Percentiles rank a stretch among this genome's conserved stretches.
Conservation (phyloP, 2,113 vertebrate species). For the Falco punctatus region DNA sequence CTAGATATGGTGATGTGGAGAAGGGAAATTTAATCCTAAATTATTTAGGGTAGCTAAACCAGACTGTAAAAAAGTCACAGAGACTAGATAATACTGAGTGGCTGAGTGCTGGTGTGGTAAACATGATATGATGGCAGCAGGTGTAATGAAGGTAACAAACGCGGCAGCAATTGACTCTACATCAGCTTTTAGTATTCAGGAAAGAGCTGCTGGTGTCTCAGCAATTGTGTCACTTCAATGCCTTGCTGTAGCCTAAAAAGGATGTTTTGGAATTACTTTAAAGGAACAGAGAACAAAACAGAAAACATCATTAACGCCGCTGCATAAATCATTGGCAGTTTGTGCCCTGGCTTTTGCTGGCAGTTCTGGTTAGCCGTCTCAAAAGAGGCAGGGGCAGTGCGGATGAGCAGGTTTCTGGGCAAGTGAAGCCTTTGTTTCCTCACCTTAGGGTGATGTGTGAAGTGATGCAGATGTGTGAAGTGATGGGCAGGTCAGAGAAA, state of each 20-base stretch:
- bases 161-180: fast-evolving
- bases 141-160: neutral
- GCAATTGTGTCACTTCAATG: fast-evolving
- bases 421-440: neutral
- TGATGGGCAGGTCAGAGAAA: neutral
- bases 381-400: neutral
- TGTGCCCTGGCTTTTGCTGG: neutral
- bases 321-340: neutral
- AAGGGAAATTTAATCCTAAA: neutral
- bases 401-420: neutral
- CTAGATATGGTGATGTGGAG: neutral
- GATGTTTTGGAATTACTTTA: neutral
- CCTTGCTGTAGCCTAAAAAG: fast-evolving
- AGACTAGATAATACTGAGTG: neutral
- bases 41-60: neutral
- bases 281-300: neutral
- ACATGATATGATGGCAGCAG: fast-evolving
- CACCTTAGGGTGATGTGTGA: neutral
- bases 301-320: fast-evolving
- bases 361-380: neutral
- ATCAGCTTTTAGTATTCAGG: neutral
- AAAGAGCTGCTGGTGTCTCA: neutral
- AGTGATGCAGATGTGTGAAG: neutral
- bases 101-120: neutral
- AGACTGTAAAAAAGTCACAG: neutral